Conservation (phyloP, 2,113 vertebrate genomes). For the Ailurus styani region DNA sequence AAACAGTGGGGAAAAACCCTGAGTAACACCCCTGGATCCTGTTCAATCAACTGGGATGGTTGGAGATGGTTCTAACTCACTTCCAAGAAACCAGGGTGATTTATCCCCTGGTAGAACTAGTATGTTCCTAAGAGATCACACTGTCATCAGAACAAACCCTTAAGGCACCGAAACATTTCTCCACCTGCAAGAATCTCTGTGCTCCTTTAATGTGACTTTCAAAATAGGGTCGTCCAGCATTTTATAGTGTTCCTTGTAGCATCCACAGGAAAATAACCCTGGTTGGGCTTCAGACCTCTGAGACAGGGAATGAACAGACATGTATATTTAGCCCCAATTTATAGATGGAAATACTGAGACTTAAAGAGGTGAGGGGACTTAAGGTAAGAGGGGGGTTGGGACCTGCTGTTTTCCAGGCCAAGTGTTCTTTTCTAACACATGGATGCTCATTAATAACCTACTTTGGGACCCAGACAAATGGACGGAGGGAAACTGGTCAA, state of each 20-base stretch:
- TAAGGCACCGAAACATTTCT: background rate
- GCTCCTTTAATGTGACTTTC: background rate
- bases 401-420: background rate
- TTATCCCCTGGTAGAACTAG: conserved; percentile 44
- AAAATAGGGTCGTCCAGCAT: background rate
- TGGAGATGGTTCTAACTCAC: conserved; percentile 55
- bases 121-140: conserved; percentile 10
- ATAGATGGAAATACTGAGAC: background rate
- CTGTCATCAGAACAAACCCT: conserved; percentile 10
- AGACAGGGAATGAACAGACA: background rate
- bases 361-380: background rate
- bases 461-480: background rate
- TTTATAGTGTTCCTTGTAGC: background rate
- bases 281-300: background rate
- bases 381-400: background rate
- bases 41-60: conserved; percentile 51
- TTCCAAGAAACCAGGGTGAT: conserved; percentile 66
- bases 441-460: background rate
- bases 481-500: background rate
- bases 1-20: conserved; percentile 71
- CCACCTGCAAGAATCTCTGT: conserved; percentile 37
- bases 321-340: background rate
- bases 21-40: conserved; percentile 73
- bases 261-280: conserved; percentile 17
- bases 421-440: background rate